These are phyloP conservation scores for Sipha flava DNA, from an alignment of 1,140 invertebrate genomes.

Conservation along the genomic window DNA sequence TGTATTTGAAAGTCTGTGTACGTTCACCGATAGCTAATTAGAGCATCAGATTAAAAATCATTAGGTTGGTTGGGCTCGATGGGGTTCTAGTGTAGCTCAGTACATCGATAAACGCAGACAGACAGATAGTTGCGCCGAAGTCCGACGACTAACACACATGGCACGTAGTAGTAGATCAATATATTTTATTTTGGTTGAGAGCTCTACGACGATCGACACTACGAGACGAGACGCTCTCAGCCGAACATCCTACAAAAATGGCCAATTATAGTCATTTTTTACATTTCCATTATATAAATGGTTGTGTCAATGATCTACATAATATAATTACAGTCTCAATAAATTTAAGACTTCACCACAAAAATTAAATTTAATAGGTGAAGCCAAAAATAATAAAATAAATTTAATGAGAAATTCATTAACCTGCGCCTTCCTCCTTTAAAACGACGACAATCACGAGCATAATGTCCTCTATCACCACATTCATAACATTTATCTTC, in stretches of 20 bases:
- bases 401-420: not conserved
- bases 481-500: slow-evolving; percentile 88
- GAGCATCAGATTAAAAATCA: slow-evolving; percentile 31
- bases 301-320: slow-evolving; percentile 12
- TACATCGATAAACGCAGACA: slow-evolving; percentile 10
- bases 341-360: slow-evolving; percentile 11
- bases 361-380: slow-evolving; percentile 35
- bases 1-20: slow-evolving; percentile 14
- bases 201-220: slow-evolving; percentile 43
- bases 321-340: not conserved
- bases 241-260: slow-evolving; percentile 52
- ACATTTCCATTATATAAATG: slow-evolving; percentile 23
- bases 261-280: slow-evolving; percentile 46
- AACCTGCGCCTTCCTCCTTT: slow-evolving; percentile 45
- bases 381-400: slow-evolving; percentile 46
- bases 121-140: slow-evolving; percentile 9
- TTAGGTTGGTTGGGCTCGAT: not conserved
- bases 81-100: slow-evolving; percentile 25
- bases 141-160: slow-evolving; percentile 7
- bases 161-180: slow-evolving; percentile 33
- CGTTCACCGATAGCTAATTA: slow-evolving; percentile 29
- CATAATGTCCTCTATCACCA: slow-evolving; percentile 83
- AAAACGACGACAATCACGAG: slow-evolving; percentile 71
- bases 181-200: slow-evolving; percentile 34
- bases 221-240: slow-evolving; percentile 39